Percentiles rank a stretch among this genome's conserved stretches.
Conservation (phyloP, 2,797 vertebrate species). For the Megalops cyprinoides region DNA sequence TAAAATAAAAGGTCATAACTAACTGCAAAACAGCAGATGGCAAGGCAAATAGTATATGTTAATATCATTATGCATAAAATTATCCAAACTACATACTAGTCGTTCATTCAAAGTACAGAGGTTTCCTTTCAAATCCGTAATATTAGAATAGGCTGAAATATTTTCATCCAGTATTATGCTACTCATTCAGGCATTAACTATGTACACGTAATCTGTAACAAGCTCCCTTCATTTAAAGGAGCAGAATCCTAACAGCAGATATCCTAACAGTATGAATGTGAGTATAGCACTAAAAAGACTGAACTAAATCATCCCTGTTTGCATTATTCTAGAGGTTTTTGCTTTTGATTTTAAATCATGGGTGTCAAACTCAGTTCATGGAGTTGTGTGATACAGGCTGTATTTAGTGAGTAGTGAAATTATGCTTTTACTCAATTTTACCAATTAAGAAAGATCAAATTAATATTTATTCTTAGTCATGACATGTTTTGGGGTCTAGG, state of each 20-base stretch:
- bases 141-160: background rate
- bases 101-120: too few relatives aligned
- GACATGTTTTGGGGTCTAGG: too few relatives aligned
- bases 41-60: background rate
- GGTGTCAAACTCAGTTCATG: background rate
- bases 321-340: background rate
- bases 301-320: background rate
- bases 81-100: background rate
- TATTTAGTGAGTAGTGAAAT: background rate
- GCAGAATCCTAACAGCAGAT: background rate
- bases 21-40: background rate
- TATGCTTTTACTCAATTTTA: too few relatives aligned
- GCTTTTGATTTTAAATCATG: background rate
- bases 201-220: background rate
- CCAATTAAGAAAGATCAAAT: too few relatives aligned
- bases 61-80: background rate
- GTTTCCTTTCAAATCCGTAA: background rate
- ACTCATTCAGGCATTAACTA: background rate
- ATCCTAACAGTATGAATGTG: slow-evolving; percentile 6
- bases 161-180: too few relatives aligned
- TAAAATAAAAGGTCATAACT: background rate
- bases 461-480: too few relatives aligned
- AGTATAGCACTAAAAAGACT: background rate
- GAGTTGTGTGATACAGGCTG: background rate
- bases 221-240: background rate